These are phyloP conservation scores for Drosophila prostipennis DNA, from an alignment of 2,888 invertebrate genomes.

Conservation along the genomic window DNA sequence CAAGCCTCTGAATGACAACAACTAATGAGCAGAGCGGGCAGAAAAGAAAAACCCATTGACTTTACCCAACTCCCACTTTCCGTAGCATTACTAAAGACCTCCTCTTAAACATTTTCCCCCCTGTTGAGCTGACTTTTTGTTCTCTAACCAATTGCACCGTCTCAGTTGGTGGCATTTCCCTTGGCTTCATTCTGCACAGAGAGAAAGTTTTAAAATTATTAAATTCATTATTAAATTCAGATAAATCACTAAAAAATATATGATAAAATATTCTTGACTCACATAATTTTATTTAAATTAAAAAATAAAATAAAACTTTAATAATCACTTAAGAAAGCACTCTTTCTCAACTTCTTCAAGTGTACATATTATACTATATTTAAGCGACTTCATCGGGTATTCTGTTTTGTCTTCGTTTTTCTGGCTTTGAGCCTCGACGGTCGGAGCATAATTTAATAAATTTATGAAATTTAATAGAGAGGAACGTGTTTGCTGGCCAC, in stretches of 20 bases:
- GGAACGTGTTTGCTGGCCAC: constrained; percentile 76
- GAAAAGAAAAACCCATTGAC: constrained; percentile 5
- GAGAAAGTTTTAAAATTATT: not conserved
- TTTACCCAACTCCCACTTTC: not conserved
- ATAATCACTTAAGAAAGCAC: too few relatives aligned
- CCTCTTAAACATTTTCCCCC: constrained; percentile 51
- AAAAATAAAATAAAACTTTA: too few relatives aligned
- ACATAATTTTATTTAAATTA: too few relatives aligned
- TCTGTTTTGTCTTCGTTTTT: constrained; percentile 42
- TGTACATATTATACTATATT: constrained; percentile 42
- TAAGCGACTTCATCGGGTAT: constrained; percentile 46
- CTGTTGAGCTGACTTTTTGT: constrained; percentile 48
- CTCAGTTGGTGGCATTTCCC: constrained; percentile 70
- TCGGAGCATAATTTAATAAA: constrained; percentile 75
- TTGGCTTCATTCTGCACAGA: constrained; percentile 12
- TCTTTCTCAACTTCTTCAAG: not conserved
- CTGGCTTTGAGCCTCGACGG: constrained; percentile 18
- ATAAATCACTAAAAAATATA: not conserved
- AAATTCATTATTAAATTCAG: not conserved
- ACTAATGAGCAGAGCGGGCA: constrained; percentile 50
- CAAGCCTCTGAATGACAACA: constrained; percentile 63
- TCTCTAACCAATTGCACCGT: constrained; percentile 33
- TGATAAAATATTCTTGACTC: too few relatives aligned
- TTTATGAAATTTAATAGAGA: constrained; percentile 78
- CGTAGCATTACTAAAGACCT: constrained; percentile 14